Percentiles rank a stretch among this genome's conserved stretches.
These are phyloP conservation scores for Struthidea cinerea DNA, from an alignment of 2,113 vertebrate species.

Conservation along the genomic window DNA sequence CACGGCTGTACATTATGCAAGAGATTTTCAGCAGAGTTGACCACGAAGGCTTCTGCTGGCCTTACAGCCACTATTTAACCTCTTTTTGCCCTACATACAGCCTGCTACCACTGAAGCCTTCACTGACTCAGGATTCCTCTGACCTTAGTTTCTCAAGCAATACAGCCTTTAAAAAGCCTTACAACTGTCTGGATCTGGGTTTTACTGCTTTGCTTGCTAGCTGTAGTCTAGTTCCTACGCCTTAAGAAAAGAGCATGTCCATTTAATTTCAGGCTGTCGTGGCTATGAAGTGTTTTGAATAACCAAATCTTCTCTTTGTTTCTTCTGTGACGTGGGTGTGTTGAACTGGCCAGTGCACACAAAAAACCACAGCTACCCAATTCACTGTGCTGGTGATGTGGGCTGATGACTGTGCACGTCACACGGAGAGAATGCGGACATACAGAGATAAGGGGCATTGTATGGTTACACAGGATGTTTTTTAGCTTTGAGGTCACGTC, in stretches of 20 bases:
- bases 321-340: not conserved
- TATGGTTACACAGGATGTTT: not conserved
- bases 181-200: not conserved
- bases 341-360: no score
- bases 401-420: rapidly evolving
- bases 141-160: not conserved
- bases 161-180: not conserved
- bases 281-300: not conserved
- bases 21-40: not conserved
- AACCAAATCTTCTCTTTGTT: not conserved
- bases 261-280: not conserved
- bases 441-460: not conserved
- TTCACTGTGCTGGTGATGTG: not conserved
- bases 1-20: rapidly evolving
- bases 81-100: not conserved
- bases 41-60: not conserved
- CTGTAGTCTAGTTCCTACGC: not conserved
- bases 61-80: not conserved
- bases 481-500: not conserved
- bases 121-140: not conserved
- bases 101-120: not conserved
- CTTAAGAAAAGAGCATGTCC: not conserved
- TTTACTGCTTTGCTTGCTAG: not conserved
- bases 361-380: not conserved
- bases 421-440: not conserved